These are phyloP conservation scores for Idaea aversata DNA, from an alignment of 2,888 invertebrate genomes.

Conservation along the genomic window DNA sequence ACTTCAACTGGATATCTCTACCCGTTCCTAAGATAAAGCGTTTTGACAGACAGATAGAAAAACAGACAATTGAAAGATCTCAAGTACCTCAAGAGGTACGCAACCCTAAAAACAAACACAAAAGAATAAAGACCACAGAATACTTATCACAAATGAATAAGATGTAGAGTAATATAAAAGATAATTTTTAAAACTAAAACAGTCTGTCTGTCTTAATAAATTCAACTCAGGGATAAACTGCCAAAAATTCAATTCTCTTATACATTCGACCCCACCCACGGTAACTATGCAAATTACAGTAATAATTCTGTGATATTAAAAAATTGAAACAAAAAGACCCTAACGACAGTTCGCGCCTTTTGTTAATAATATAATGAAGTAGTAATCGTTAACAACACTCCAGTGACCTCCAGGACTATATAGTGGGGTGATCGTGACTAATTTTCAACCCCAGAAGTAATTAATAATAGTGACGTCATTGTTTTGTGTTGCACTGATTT, in stretches of 20 bases:
- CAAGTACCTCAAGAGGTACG: no score
- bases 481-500: conserved; percentile 2
- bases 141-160: no score
- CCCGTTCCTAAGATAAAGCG: no score
- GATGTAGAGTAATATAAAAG: no score
- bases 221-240: no score
- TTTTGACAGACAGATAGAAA: no score
- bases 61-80: no score
- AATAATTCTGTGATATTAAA: conserved; percentile 60
- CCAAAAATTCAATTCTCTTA: conserved; percentile 27
- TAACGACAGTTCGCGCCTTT: conserved; percentile 59
- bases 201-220: no score
- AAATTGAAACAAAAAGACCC: conserved; percentile 71
- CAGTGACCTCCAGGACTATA: conserved; percentile 48
- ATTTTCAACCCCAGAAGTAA: conserved; percentile 37
- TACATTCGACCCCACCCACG: conserved; percentile 46
- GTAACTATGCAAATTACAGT: conserved; percentile 62
- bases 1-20: no score
- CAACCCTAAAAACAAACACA: no score
- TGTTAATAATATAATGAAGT: conserved; percentile 71
- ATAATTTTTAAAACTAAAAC: no score
- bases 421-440: conserved; percentile 51
- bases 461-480: conserved; percentile 31
- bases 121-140: no score
- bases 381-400: conserved; percentile 68